Evolutionary conservation across 2,797 vertebrate species (phyloP).

Genomic region (Salarias fasciatus): DNA sequence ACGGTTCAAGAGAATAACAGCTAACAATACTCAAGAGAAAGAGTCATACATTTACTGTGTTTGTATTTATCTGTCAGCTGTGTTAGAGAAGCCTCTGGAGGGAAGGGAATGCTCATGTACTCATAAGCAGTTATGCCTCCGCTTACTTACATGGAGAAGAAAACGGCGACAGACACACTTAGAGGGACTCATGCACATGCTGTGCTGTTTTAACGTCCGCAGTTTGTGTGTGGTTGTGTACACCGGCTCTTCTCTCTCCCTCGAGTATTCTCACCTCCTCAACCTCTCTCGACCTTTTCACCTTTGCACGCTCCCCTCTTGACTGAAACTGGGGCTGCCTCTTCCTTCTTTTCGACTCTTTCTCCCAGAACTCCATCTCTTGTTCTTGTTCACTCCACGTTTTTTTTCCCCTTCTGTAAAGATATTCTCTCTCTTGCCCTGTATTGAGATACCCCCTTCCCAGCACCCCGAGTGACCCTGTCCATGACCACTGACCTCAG

Average conservation of each 20-base stretch:
- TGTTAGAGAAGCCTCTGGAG: slow-evolving; percentile 20
- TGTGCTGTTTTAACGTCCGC: slow-evolving; percentile 21
- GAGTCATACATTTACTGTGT: slow-evolving; percentile 36
- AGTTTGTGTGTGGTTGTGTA: slow-evolving; percentile 31
- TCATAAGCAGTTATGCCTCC: slow-evolving; percentile 12
- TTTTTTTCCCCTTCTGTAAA: slow-evolving; percentile 58
- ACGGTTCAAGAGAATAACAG: slow-evolving; percentile 49
- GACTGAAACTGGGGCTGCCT: slow-evolving; percentile 69
- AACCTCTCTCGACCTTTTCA: slow-evolving; percentile 70
- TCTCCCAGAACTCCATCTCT: slow-evolving; percentile 49
- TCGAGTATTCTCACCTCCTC: slow-evolving; percentile 59
- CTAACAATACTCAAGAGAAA: slow-evolving; percentile 61
- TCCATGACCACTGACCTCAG: slow-evolving; percentile 79
- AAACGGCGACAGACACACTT: slow-evolving; percentile 3
- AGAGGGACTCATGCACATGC: background rate
- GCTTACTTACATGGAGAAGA: background rate
- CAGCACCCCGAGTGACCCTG: slow-evolving; percentile 73
- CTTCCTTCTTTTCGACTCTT: slow-evolving; percentile 49
- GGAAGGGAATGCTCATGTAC: slow-evolving; percentile 12
- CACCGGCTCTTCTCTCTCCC: slow-evolving; percentile 40
- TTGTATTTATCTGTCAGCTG: slow-evolving; percentile 60
- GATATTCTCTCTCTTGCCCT: slow-evolving; percentile 61
- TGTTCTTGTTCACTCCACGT: slow-evolving; percentile 48
- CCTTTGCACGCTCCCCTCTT: slow-evolving; percentile 66
- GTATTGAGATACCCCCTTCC: slow-evolving; percentile 63